Evolutionary conservation across 2,888 invertebrate species (phyloP), one percentile per base, ranked within the genome.

Genomic region (Tiliacea aurago): DNA sequence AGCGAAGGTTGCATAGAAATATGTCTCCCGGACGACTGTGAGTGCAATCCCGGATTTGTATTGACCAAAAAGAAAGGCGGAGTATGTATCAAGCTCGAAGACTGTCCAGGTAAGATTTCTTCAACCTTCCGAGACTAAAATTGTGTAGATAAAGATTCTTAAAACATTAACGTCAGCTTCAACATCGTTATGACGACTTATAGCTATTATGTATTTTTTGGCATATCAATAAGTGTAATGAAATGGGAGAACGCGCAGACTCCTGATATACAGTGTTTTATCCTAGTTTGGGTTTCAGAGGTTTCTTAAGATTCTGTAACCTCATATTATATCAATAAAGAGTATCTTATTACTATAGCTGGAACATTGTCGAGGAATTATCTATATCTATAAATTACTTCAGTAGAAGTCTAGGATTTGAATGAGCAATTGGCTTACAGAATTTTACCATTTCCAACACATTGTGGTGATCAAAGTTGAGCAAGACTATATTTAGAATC

Each of bases 11-110:
- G 89, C 51, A 64, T 20, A n/a, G 58, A 51, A 6, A 18, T 43
- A 41, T 85, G 85, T 81, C 74, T 70, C n/a, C 73, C 58, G n/a
- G 77, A 51, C 28, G 89, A 87, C 1, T 92, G 91, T 58, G 82
- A 85, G 18, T 92, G 92, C 49, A 79, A 81, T 18, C 49, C 51
- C 0, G 79, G 70, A 41, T 78, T 53, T 65, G 45, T 75, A 13
- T 33, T 61, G 33, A 55, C 47, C 15, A 23, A 53, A 43, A 33
- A 67, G 15, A 4, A 15, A 15, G 45, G 43, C 11, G 79, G 79
- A 28, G 18, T 45, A 59, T 79, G 79, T 23, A 63, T 79, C 20
- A 37, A 53, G 13, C 77, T 33, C 3, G 28, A 61, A 70, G 76
- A 79, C 41, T 76, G 76, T 59, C 77, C 76, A 70, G 41, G 76